Evolutionary conservation across 1,140 invertebrate genomes (phyloP).

Genomic region (Globodera ellingtonae): DNA sequence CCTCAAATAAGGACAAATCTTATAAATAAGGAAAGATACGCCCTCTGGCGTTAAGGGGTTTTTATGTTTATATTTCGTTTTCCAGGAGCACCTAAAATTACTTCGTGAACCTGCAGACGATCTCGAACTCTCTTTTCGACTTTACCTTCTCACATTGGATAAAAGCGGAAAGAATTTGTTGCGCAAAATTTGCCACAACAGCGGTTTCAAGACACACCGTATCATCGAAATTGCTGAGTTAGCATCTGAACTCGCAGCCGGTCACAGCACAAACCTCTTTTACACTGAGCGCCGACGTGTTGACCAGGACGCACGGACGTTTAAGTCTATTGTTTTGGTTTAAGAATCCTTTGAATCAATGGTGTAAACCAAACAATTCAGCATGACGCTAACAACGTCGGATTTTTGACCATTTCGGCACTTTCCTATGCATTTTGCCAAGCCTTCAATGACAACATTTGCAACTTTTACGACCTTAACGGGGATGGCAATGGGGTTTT

Average conservation of each 20-base stretch:
- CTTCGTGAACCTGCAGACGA: neutral
- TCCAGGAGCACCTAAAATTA: neutral
- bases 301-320: neutral
- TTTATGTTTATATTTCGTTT: neutral
- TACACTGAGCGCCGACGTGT: neutral
- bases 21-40: too few relatives aligned
- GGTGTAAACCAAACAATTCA: neutral
- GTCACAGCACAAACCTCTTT: neutral
- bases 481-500: neutral
- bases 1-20: too few relatives aligned
- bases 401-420: neutral
- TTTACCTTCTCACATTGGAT: neutral
- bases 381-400: neutral
- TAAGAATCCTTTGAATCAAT: neutral
- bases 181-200: neutral
- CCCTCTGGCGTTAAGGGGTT: too few relatives aligned
- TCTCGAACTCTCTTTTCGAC: neutral
- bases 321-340: neutral
- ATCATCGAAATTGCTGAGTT: neutral
- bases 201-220: neutral
- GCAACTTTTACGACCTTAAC: neutral
- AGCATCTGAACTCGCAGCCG: neutral
- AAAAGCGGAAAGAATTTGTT: neutral
- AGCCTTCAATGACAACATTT: neutral
- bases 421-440: neutral